Conservation (phyloP, 2,888 invertebrate species). For the Argyra leucocephala region DNA sequence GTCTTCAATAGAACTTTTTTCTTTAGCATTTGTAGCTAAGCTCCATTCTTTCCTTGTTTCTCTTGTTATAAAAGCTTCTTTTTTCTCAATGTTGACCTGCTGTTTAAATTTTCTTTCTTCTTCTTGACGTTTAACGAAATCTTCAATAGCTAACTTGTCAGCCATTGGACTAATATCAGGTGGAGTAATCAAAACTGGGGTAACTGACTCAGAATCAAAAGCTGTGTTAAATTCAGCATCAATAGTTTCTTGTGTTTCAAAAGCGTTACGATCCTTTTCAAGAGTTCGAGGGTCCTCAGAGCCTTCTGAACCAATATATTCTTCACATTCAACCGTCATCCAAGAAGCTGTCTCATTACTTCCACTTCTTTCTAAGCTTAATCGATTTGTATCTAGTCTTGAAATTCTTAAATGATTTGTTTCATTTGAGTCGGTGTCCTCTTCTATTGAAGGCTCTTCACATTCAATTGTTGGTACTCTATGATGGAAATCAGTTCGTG, state of each 20-base stretch:
- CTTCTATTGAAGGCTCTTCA: slow-evolving; percentile 42
- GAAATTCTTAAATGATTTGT: slow-evolving; percentile 38
- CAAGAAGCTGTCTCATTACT: slow-evolving; percentile 62
- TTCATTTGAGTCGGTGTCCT: slow-evolving; percentile 34
- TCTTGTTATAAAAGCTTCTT: slow-evolving; percentile 55
- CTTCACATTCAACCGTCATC: slow-evolving; percentile 59
- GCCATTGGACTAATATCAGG: slow-evolving; percentile 53
- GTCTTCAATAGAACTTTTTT: slow-evolving; percentile 59
- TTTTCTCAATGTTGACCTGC: slow-evolving; percentile 50
- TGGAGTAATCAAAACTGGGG: slow-evolving; percentile 51
- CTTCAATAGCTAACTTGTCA: slow-evolving; percentile 43
- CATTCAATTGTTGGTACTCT: slow-evolving; percentile 44
- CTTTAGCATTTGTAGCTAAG: slow-evolving; percentile 44
- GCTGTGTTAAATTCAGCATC: slow-evolving; percentile 46
- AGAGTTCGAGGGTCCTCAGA: slow-evolving; percentile 47
- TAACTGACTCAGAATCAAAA: slow-evolving; percentile 43
- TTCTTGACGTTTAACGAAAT: slow-evolving; percentile 32
- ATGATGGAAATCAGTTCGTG: slow-evolving; percentile 32
- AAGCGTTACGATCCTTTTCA: slow-evolving; percentile 38
- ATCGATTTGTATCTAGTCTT: slow-evolving; percentile 34
- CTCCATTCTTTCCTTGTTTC: slow-evolving; percentile 48
- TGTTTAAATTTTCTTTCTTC: slow-evolving; percentile 44
- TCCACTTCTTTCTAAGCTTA: slow-evolving; percentile 46
- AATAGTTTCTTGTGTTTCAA: slow-evolving; percentile 51
- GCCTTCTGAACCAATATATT: slow-evolving; percentile 54